phyloP scores from a whole-genome alignment of 2,888 invertebrate species.

The Meloe dianella region DNA sequence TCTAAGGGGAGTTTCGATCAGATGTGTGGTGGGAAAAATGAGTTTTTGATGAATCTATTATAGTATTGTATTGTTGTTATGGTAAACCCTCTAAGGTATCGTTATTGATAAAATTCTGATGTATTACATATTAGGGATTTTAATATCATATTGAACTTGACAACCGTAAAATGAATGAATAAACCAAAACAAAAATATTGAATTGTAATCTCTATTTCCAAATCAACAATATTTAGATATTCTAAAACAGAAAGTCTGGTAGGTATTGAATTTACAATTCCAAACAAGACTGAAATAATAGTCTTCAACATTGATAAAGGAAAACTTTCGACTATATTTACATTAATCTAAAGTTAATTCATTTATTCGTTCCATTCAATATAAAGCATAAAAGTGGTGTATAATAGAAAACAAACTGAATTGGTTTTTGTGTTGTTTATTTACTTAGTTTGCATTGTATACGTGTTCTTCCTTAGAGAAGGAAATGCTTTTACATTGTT shows the following conservation, averaged over 20 bases:
- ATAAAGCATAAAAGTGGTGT: neutral
- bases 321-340: neutral
- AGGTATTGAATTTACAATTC: no score
- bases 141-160: neutral
- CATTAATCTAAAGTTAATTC: slow-evolving; percentile 6
- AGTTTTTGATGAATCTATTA: neutral
- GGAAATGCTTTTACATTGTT: neutral
- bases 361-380: neutral
- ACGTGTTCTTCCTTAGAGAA: neutral
- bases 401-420: slow-evolving; percentile 2
- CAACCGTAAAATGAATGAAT: neutral
- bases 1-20: neutral
- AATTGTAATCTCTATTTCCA: neutral
- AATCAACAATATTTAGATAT: neutral
- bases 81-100: neutral
- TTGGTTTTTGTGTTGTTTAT: neutral
- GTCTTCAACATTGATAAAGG: neutral
- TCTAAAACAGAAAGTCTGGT: no score
- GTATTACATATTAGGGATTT: slow-evolving; percentile 1
- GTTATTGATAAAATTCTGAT: neutral
- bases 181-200: neutral
- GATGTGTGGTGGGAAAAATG: neutral
- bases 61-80: neutral
- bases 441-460: slow-evolving; percentile 5
- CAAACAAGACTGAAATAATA: slow-evolving; percentile 1